Base-by-base conservation (phyloP, 2,888 invertebrate species). In the Erynnis tages region DNA sequence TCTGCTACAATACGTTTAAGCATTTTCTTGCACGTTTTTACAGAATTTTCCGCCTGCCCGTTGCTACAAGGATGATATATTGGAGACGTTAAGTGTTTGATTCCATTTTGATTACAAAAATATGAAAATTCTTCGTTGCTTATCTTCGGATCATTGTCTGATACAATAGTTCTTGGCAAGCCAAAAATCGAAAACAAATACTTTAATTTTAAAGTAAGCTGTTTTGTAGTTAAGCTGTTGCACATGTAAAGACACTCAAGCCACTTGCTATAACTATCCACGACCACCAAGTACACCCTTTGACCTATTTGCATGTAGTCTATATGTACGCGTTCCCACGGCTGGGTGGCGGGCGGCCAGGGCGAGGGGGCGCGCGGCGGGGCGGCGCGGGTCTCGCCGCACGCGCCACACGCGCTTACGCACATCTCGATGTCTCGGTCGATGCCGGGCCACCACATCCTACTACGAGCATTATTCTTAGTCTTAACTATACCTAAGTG, bases 11-110 rank as follows among this genome's bases (percentile, higher is more conserved):
- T 37, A n/a, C 17, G n/a, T 19, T 37, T 37, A 17, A 40, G 29
- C 48, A 44, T 38, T 21, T 43, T 43, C 17, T 41, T 43, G 19
- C 50, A 41, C 55, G 37, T 44, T 25, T 38, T 45, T 3, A 53
- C 44, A 11, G 38, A 53, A 32, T 40, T 45, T 30, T 53, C 45
- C 13, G 45, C 53, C 35, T 38, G 45, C 10, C 53, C 45, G 11
- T 45, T 53, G 10, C 53, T 40, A 56, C 63, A 65, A 66, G 71
- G 63, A 63, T 62, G 59, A 16, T 62, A 60, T 27, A 58, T 55
- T 10, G 59, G 41, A 29, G 27, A 27, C 1, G 27, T 29, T 1
- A 55, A 21, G 19, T 65, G 61, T 52, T 67, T 62, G 5, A 61
- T 63, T 17, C 34, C 34, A 16, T 34, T 34, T 14, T 6, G 8